Evolutionary conservation across 2,888 invertebrate species (phyloP).

Genomic region (Tyria jacobaeae): DNA sequence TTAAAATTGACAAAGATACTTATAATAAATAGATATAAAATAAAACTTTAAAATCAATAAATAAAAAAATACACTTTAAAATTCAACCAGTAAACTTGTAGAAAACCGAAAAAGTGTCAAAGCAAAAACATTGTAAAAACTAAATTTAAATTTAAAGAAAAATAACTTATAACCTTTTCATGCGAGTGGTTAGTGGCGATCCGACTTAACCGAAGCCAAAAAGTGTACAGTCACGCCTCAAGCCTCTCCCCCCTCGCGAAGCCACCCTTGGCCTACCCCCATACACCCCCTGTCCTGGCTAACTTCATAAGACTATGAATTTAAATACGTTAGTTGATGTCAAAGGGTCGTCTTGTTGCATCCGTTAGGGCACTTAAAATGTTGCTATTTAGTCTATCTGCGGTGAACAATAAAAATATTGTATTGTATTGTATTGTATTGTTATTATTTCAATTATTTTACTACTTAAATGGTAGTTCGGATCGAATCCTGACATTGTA

Average conservation of each 20-base stretch:
- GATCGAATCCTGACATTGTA: no score
- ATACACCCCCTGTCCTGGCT: constrained; percentile 62
- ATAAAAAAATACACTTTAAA: no score
- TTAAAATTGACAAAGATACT: no score
- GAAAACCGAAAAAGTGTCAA: no score
- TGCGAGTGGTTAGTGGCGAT: constrained; percentile 70
- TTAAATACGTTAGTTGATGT: constrained; percentile 86
- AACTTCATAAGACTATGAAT: constrained; percentile 87
- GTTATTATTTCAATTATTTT: no score
- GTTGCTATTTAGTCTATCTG: constrained; percentile 33
- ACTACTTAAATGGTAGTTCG: no score
- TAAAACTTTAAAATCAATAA: no score
- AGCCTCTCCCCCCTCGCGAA: constrained; percentile 48
- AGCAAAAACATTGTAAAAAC: no score
- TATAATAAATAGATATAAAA: no score
- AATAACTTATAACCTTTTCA: constrained; percentile 48
- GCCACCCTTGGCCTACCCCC: constrained; percentile 39
- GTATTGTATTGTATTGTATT: no score
- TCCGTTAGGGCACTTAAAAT: constrained; percentile 65
- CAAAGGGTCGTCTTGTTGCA: constrained; percentile 80
- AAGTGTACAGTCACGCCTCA: constrained; percentile 85
- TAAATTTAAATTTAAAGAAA: constrained; percentile 29
- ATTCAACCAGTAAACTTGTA: no score
- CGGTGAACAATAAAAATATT: background rate
- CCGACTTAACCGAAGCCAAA: constrained; percentile 85